Evolutionary conservation across 2,113 vertebrate species (phyloP), one percentile per base, ranked within the genome.

Genomic region (Cyphomyrus plagiostoma): DNA sequence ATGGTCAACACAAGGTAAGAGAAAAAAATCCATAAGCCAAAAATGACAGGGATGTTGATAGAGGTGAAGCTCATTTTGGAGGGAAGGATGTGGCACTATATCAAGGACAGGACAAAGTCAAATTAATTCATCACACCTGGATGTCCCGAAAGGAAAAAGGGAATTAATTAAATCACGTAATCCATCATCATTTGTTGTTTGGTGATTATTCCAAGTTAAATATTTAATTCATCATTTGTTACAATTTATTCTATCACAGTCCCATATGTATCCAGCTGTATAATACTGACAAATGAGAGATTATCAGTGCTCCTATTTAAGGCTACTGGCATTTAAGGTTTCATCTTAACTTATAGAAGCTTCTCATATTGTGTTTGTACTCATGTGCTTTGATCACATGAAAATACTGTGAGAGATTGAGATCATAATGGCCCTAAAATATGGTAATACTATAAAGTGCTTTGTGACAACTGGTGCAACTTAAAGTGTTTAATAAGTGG

Each of bases 161-260:
- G 83, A 46, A 86, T 50, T 86, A 86, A 86, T 86, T 86, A 86
- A 86, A 86, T 13, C 26, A 50, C 17, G 48, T 86, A 86, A 86
- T 86, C 83, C 83, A 50, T 86, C 83, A 86, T 86, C 48, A 49
- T 86, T 86, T 86, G 83, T 50, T 86, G 42, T 86, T 86, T 50
- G 23, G 42, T 86, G 45, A 86, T 86, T 49, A 49, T 46, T 49
- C 13, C 45, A 15, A 15, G 83, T 50, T 49, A 26, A 86, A 49
- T 86, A 48, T 48, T 86, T 49, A 23, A 48, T 86, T 86, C 4
- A 26, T 86, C 45, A 50, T 86, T 86, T 86, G 83, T 86, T 46
- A 45, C 83, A 86, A 86, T 86, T 49, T 86, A 50, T 86, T 86
- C 46, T n/a, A 49, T 86, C 83, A 26, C 46, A 86, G 42, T 49